Base-by-base conservation (phyloP, 2,888 invertebrate genomes). In the Nomada ruficornis region DNA sequence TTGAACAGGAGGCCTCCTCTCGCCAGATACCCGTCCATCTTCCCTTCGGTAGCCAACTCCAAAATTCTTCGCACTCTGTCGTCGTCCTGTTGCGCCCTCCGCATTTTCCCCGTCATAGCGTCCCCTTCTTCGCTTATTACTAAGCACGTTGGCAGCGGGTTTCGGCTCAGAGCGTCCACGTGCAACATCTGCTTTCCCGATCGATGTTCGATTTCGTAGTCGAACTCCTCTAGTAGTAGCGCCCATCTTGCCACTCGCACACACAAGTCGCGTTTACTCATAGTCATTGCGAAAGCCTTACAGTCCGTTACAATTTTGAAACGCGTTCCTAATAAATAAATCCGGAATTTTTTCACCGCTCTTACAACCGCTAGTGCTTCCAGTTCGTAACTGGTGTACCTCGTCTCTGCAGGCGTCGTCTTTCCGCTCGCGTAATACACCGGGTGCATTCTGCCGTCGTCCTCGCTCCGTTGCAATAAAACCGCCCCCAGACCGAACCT, bases 231-330 rank as follows among this genome's bases (percentile, higher is more conserved):
- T 10, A 57, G 23, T 0, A 65, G 5, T 7, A 69, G 44, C 2
- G 57, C 44, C 68, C 68, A 57, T 9, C 57, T 3, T 0, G 68
- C 68, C 23, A 69, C 57, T 2, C 57, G 20, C 11, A 23, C 68
- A 23, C 68, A 69, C 7, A 69, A 20, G 15, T 44, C 68, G 42
- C 15, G 11, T 23, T 69, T 69, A 0, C 9, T 2, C 68, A 57
- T 69, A 1, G 65, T 65, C 29, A 65, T 2, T 2, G 52, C 2
- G 5, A 65, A 65, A 0, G 65, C 65, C 2, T n/a, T n/a, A 1
- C 68, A 69, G 11, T 69, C 57, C 2, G 68, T 69, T 0, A 69
- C 18, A 18, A 69, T 69, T 42, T 57, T 69, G 42, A 57, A 69
- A 15, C 15, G 10, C 2, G 26, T 65, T 9, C 65, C 65, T 11